Evolutionary conservation across 1,140 invertebrate genomes (phyloP).

Genomic region (Drosophila leontia): DNA sequence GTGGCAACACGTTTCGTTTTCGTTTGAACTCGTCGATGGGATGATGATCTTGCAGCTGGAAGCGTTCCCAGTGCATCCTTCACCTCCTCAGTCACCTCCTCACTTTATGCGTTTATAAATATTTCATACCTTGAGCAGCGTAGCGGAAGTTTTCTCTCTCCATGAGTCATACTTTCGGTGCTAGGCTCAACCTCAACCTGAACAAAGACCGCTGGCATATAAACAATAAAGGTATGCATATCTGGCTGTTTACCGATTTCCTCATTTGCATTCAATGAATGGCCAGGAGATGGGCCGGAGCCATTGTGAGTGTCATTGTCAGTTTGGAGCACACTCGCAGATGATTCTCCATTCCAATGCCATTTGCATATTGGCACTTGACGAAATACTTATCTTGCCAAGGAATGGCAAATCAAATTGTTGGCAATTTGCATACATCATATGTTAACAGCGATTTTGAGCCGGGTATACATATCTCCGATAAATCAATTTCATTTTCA

Average conservation of each 20-base stretch:
- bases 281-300: constrained; percentile 45
- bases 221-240: constrained; percentile 63
- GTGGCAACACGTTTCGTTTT: constrained; percentile 79
- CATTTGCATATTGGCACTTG: constrained; percentile 69
- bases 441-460: constrained; percentile 59
- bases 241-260: constrained; percentile 50
- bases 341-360: constrained; percentile 22
- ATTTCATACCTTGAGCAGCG: constrained; percentile 69
- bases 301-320: constrained; percentile 61
- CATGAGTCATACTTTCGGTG: constrained; percentile 74
- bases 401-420: constrained; percentile 76
- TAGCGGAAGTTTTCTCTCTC: constrained; percentile 55
- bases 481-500: constrained; percentile 48
- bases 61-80: constrained; percentile 22
- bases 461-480: constrained; percentile 45
- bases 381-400: constrained; percentile 54
- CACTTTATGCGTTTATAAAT: constrained; percentile 74
- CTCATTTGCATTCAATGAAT: constrained; percentile 77
- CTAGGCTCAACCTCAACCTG: constrained; percentile 34
- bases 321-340: constrained; percentile 53
- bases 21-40: constrained; percentile 71
- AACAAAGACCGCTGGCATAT: constrained; percentile 59
- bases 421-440: constrained; percentile 77
- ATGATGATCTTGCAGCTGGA: constrained; percentile 47
- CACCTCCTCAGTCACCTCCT: constrained; percentile 7